Conservation (phyloP, 2,888 invertebrate genomes). For the Ophion obscuratus region DNA sequence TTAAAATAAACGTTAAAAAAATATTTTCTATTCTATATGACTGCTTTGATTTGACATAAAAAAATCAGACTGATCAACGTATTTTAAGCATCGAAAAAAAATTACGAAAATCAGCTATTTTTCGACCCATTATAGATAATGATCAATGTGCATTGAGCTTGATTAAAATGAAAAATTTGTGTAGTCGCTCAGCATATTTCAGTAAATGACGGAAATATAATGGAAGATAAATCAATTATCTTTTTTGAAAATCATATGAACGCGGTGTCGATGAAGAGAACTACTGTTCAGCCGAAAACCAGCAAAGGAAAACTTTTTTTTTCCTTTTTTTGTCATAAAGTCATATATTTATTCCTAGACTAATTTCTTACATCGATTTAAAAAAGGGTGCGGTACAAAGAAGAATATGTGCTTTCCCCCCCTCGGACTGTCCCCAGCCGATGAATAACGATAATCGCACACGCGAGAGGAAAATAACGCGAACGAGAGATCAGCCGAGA, state of each 20-base stretch:
- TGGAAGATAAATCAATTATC: background rate
- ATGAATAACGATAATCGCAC: conserved; percentile 39
- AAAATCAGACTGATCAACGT: too few relatives aligned
- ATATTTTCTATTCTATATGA: too few relatives aligned
- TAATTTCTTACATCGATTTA: background rate
- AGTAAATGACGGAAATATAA: background rate
- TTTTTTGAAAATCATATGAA: background rate
- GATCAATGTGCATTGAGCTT: too few relatives aligned
- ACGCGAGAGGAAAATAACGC: conserved; percentile 10
- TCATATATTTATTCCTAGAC: background rate
- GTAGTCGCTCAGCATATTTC: background rate
- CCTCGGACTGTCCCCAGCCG: background rate
- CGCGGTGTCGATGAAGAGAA: background rate
- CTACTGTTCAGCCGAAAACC: background rate
- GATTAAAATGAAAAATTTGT: too few relatives aligned
- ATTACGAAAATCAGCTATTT: too few relatives aligned
- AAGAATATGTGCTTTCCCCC: background rate
- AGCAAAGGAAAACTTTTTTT: background rate
- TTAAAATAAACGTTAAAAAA: too few relatives aligned
- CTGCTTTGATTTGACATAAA: too few relatives aligned
- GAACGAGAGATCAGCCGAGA: background rate
- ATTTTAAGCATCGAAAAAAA: too few relatives aligned
- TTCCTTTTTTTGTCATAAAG: background rate
- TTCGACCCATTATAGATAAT: background rate
- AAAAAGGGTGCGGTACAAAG: background rate